phyloP scores from a whole-genome alignment of 2,113 vertebrate species.

The Melanostigma gelatinosum region DNA sequence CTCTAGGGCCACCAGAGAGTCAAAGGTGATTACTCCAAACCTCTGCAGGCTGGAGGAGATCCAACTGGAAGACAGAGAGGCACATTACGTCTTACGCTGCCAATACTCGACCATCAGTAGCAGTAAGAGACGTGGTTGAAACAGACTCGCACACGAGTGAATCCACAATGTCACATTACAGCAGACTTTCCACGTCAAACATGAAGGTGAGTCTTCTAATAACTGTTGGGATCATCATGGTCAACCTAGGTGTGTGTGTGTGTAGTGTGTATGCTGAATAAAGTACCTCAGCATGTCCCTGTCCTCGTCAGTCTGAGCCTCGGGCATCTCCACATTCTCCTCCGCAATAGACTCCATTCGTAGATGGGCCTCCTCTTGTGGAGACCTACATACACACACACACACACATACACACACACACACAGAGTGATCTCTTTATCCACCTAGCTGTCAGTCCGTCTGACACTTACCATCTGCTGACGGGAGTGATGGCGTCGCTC shows the following conservation, averaged over 20 bases:
- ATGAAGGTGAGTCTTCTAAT: not conserved
- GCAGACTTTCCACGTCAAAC: no score
- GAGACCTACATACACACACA: conserved; percentile 53
- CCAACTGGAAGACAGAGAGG: conserved; percentile 34
- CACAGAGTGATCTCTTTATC: not conserved
- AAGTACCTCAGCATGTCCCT: conserved; percentile 61
- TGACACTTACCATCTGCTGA: conserved; percentile 64
- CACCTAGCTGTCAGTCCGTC: not conserved
- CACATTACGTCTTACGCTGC: no score
- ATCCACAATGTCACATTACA: no score
- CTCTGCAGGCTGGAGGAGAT: conserved; percentile 50
- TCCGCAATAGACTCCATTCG: conserved; percentile 73
- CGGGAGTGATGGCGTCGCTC: conserved; percentile 42
- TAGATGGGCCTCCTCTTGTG: conserved; percentile 46
- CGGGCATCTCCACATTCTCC: conserved; percentile 70
- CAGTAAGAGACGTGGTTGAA: not conserved
- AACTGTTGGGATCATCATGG: not conserved
- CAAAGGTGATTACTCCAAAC: conserved; percentile 49
- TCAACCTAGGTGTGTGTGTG: not conserved
- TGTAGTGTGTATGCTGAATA: not conserved
- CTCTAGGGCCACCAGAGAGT: conserved; percentile 63
- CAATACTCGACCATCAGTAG: not conserved
- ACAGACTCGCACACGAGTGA: no score
- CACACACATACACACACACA: conserved; percentile 10
- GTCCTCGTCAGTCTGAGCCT: conserved; percentile 43